Evolutionary conservation across 1,140 invertebrate genomes (phyloP).

Genomic region (Drosophila ficusphila): DNA sequence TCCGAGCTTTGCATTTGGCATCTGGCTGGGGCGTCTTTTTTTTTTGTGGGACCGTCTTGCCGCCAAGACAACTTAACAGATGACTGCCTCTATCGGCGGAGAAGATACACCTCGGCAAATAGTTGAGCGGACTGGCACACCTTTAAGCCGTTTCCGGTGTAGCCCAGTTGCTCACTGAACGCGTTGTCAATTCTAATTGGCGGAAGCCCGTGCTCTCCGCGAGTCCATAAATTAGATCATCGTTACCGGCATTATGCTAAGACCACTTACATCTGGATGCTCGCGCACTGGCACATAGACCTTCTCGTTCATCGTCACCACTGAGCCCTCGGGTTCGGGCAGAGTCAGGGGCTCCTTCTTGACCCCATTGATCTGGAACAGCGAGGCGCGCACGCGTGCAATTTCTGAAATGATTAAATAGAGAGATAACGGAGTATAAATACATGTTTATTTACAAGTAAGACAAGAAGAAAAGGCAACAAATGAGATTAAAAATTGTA

Average conservation of each 20-base stretch:
- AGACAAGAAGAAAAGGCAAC: background rate
- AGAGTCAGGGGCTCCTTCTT: slow-evolving; percentile 96
- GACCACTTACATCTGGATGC: slow-evolving; percentile 98
- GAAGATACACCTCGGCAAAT: slow-evolving; percentile 40
- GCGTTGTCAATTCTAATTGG: slow-evolving; percentile 78
- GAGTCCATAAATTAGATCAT: slow-evolving; percentile 80
- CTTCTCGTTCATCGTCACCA: slow-evolving; percentile 98
- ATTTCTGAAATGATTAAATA: slow-evolving; percentile 95
- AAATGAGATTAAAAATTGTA: background rate
- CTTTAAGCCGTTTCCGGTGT: slow-evolving; percentile 81
- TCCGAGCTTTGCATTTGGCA: slow-evolving; percentile 60
- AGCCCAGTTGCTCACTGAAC: slow-evolving; percentile 75
- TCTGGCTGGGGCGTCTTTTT: slow-evolving; percentile 39
- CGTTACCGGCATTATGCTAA: slow-evolving; percentile 29
- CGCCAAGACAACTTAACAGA: slow-evolving; percentile 61
- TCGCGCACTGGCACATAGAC: slow-evolving; percentile 99
- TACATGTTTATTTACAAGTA: background rate
- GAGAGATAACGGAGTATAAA: slow-evolving; percentile 19
- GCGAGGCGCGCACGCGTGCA: slow-evolving; percentile 96
- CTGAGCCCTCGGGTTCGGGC: slow-evolving; percentile 96
- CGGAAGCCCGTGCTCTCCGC: slow-evolving; percentile 69
- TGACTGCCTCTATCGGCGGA: slow-evolving; percentile 51
- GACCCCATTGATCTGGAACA: slow-evolving; percentile 99
- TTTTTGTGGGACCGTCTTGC: slow-evolving; percentile 33
- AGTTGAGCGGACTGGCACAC: slow-evolving; percentile 48